Conservation (phyloP, 2,797 vertebrate genomes). For the Brachyalestes nurse region DNA sequence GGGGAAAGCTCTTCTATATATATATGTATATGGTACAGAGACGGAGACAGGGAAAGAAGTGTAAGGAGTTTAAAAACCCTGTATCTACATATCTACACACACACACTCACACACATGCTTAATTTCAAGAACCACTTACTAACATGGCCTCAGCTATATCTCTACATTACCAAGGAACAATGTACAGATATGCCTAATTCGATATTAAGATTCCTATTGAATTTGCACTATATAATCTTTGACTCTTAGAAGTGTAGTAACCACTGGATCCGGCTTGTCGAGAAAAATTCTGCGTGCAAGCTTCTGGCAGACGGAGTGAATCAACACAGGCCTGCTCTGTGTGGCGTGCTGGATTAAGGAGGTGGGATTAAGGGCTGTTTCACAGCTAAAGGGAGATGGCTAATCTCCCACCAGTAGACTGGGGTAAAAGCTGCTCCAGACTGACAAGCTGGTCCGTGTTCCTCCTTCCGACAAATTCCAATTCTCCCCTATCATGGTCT, state of each 20-base stretch:
- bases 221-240: constrained; percentile 18
- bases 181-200: constrained; percentile 26
- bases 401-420: constrained; percentile 62
- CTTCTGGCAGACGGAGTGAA: constrained; percentile 46
- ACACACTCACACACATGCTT: not conserved
- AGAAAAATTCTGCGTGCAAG: constrained; percentile 35
- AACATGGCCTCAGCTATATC: constrained; percentile 36
- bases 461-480: constrained; percentile 39
- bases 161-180: constrained; percentile 17
- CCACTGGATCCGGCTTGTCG: constrained; percentile 22
- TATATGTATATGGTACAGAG: no score
- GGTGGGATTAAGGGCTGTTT: constrained; percentile 60
- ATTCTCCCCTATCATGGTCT: constrained; percentile 20
- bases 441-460: constrained; percentile 47
- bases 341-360: constrained; percentile 57
- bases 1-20: no score
- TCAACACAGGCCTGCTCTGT: constrained; percentile 58
- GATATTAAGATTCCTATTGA: constrained; percentile 5
- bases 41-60: no score
- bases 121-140: constrained; percentile 31
- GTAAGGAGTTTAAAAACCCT: no score
- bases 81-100: no score
- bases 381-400: constrained; percentile 62
- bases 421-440: constrained; percentile 51
- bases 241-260: constrained; percentile 8